These are phyloP conservation scores for Meteorus colon DNA, from an alignment of 2,888 invertebrate species.

Conservation along the genomic window DNA sequence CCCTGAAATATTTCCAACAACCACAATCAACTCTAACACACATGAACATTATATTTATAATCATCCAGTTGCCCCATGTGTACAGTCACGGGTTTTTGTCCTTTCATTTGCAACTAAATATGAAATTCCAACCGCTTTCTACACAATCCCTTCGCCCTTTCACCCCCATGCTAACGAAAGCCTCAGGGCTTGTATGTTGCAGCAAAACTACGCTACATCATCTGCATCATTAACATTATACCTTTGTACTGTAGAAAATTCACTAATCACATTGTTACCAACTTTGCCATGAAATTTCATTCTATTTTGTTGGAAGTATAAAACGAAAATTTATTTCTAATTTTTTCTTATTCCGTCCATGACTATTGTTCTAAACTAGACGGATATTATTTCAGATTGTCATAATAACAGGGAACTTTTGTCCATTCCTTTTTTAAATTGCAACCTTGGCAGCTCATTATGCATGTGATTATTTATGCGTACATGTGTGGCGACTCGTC, in stretches of 20 bases:
- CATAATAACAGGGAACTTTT: too few relatives aligned
- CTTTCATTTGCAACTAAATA: slow-evolving; percentile 4
- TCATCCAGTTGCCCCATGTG: background rate
- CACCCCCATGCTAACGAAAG: background rate
- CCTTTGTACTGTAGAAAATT: background rate
- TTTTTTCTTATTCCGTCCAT: too few relatives aligned
- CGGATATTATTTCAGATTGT: too few relatives aligned
- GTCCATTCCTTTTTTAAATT: too few relatives aligned
- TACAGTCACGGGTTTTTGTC: slow-evolving; percentile 7
- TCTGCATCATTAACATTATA: slow-evolving; percentile 5
- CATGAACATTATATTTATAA: slow-evolving; percentile 5
- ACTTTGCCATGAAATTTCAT: background rate
- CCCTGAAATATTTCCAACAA: background rate
- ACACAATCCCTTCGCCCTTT: background rate
- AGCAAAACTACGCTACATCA: slow-evolving; percentile 1
- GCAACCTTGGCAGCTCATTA: too few relatives aligned
- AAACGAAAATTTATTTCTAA: too few relatives aligned
- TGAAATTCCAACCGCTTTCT: background rate
- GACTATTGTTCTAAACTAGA: too few relatives aligned
- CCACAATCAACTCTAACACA: background rate
- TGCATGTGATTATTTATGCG: too few relatives aligned
- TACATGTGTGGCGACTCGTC: too few relatives aligned
- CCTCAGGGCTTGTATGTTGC: background rate
- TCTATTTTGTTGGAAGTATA: too few relatives aligned
- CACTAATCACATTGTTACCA: background rate